Evolutionary conservation across 2,888 invertebrate genomes (phyloP).

Genomic region (Eristalis arbustorum): DNA sequence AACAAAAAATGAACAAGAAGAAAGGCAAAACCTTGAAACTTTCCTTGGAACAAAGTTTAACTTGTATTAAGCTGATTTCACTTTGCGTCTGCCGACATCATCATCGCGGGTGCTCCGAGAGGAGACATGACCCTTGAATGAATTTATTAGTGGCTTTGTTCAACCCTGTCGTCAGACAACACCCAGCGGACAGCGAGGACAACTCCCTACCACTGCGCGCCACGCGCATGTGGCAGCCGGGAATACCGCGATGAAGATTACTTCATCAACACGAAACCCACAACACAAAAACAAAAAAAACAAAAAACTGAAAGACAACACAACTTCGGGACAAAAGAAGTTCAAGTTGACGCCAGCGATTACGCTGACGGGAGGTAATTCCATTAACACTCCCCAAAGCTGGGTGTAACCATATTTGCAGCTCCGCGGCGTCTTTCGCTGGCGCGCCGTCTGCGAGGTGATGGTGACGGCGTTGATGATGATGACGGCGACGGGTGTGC

Average conservation of each 20-base stretch:
- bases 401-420: neutral
- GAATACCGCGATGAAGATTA: constrained; percentile 10
- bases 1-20: neutral
- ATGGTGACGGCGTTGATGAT: neutral
- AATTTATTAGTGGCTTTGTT: constrained; percentile 24
- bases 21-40: constrained; percentile 10
- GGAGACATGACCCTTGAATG: neutral
- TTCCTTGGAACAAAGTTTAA: neutral
- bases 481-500: neutral
- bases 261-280: constrained; percentile 7
- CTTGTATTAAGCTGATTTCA: constrained; percentile 3
- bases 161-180: constrained; percentile 25
- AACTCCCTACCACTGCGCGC: neutral
- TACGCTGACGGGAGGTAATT: constrained; percentile 17
- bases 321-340: constrained; percentile 28
- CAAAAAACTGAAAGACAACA: constrained; percentile 8
- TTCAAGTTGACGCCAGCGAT: neutral
- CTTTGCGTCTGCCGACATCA: neutral
- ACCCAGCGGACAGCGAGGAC: neutral
- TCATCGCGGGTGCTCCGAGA: neutral
- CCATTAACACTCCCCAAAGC: constrained; percentile 39
- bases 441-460: neutral
- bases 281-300: neutral
- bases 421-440: constrained; percentile 2
- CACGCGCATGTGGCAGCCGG: neutral